Base-by-base conservation (phyloP, 2,888 invertebrate species). In the Antheraea assamensis region DNA sequence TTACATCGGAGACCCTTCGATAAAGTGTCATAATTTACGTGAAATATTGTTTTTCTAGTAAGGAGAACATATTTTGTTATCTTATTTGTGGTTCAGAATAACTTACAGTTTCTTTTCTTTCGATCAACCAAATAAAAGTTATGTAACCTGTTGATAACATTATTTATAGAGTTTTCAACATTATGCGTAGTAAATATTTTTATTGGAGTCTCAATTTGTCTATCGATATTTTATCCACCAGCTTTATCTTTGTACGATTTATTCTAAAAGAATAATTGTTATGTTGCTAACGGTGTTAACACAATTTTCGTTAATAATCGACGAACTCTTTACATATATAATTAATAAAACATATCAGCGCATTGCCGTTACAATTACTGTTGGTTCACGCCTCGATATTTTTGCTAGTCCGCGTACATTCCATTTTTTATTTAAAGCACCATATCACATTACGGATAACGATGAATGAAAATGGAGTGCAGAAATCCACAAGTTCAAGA, bases 21-120 rank as follows among this genome's bases (percentile, higher is more conserved):
- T 89, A 91, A 90, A 90, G 87, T 91, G 92, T 90, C 91, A 90
- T 91, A 90, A 91, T 92, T 90, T 90, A 87, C 81, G 85, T 91
- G 88, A 92, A 88, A 90, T 90, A 91, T 90, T 89, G 88, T 90
- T 88, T 88, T 84, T 85, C 83, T 86, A 83, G 79, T 78, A 78
- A 83, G 79, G 81, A 82, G 82, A 88, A 82, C 87, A 88, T 89
- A 88, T 88, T 88, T 86, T 83, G 85, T 85, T 88, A 87, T 86
- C 85, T 85, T 87, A 86, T 88, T 88, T 88, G 87, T 80, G 87
- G 87, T 81, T 85, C 81, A 81, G 83, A 87, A 85, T 83, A 86
- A 87, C 80, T 83, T 83, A 83, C 82, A 80, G 82, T 81, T 84
- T 84, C 76, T 81, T 80, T 81, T 80, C 78, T 80, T 83, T 76